phyloP scores from a whole-genome alignment of 2,113 vertebrate species.

The Riparia riparia region DNA sequence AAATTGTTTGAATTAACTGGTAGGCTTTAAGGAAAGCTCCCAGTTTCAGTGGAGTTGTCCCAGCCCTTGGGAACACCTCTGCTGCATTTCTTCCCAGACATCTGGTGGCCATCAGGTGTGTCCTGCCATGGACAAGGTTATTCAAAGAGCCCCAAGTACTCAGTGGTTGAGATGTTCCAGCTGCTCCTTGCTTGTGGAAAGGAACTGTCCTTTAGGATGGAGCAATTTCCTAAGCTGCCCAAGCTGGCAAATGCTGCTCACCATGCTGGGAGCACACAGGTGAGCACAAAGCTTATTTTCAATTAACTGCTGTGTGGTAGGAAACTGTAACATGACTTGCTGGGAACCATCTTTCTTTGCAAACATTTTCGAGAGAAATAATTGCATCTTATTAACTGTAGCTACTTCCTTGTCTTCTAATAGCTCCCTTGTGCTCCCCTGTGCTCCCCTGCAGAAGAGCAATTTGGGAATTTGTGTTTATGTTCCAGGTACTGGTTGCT shows the following conservation, averaged over 20 bases:
- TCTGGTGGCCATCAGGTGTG: neutral
- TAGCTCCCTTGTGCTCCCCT: neutral
- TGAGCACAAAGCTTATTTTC: neutral
- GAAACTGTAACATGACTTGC: neutral
- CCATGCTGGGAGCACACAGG: neutral
- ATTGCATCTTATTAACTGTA: conserved; percentile 12
- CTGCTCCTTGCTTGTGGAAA: neutral
- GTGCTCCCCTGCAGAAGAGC: neutral
- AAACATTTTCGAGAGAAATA: neutral
- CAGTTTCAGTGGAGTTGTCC: neutral
- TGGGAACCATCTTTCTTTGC: neutral
- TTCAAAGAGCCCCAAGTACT: neutral
- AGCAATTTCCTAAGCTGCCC: neutral
- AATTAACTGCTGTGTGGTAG: neutral
- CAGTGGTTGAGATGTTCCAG: neutral
- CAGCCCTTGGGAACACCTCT: neutral
- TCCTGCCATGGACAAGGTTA: neutral
- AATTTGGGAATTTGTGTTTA: conserved; percentile 10
- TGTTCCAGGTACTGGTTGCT: neutral
- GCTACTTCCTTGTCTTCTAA: neutral
- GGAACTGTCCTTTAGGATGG: neutral
- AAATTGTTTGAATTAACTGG: neutral
- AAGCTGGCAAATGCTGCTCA: neutral
- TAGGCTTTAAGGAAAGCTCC: neutral
- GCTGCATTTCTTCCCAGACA: neutral